Base-by-base conservation (phyloP, 2,113 vertebrate genomes). In the Chaetodon trifascialis region DNA sequence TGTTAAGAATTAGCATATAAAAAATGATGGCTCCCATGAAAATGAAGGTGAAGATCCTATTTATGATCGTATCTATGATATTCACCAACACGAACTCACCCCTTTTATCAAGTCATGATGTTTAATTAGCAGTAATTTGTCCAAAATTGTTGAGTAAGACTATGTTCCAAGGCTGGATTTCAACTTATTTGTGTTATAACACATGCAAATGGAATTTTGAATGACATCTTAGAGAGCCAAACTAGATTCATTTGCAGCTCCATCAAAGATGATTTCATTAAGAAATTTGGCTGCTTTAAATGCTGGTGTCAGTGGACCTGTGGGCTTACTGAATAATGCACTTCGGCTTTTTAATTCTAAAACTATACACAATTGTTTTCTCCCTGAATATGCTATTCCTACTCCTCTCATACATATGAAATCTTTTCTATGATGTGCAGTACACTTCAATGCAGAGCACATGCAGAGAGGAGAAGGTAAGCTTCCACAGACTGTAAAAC, bases 401-500 rank as follows among this genome's bases (percentile, higher is more conserved):
- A 46, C 25, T 58, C 6, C 23, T 34, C 21, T 65, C 36, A 25
- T 51, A 30, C 16, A 21, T 30, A 44, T 58, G 9, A 70, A 49
- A 55, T 7, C 9, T 21, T 65, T 38, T 60, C 16, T 70, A 55
- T 34, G 16, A 71, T 70, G 16, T 42, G 62, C 72, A 36, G 51
- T 74, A 19, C 23, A 52, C 65, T 34, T 66, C 5, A 38, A 44
- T 49, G 34, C 5, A 6, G 16, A 52, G n/a, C 4, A 19, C 25
- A 58, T 4, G 9, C 40, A 60, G 51, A 47, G 14, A 72, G n/a
- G 63, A 63, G 40, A 68, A 19, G 10, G 64, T 14, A 30, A 23
- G 62, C 23, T 11, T 76, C 34, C 4, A 77, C 34, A 73, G 21
- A 38, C 47, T n/a, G n/a, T n/a, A n/a, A n/a, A 83, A 14, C 15